Conservation (phyloP, 92 coral and sea anemone genomes). For the Phenganax marumi region DNA sequence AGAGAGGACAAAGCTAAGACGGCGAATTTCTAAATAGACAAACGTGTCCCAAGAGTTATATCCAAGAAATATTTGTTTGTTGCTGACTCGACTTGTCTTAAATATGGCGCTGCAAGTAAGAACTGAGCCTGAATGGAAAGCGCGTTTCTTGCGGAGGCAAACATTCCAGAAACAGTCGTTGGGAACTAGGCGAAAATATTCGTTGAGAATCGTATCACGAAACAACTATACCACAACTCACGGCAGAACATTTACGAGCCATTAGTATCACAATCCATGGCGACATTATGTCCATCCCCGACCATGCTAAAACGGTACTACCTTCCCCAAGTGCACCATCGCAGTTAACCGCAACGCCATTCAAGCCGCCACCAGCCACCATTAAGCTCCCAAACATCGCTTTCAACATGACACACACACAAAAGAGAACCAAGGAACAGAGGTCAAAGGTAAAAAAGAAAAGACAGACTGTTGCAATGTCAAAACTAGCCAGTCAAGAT, state of each 20-base stretch:
- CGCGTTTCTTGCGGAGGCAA: neutral
- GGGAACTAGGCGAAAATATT: neutral
- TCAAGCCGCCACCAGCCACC: constrained; percentile 20
- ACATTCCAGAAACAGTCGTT: neutral
- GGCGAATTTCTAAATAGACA: too few relatives aligned
- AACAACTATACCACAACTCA: neutral
- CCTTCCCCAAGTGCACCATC: neutral
- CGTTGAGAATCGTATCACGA: neutral
- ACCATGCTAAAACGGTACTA: neutral
- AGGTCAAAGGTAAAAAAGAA: too few relatives aligned
- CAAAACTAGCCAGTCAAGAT: too few relatives aligned
- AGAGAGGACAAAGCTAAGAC: too few relatives aligned
- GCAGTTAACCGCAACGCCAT: neutral
- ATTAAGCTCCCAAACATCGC: neutral
- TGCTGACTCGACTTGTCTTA: too few relatives aligned
- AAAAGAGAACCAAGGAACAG: neutral
- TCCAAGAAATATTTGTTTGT: too few relatives aligned
- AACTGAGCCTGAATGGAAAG: neutral
- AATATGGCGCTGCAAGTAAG: neutral
- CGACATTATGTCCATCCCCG: neutral
- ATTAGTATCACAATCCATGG: neutral
- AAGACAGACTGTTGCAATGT: too few relatives aligned
- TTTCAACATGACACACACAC: constrained; percentile 11
- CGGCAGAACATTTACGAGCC: neutral
- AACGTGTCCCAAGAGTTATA: too few relatives aligned